Conservation (phyloP, 2,113 vertebrate species). For the Megaptera novaeangliae region DNA sequence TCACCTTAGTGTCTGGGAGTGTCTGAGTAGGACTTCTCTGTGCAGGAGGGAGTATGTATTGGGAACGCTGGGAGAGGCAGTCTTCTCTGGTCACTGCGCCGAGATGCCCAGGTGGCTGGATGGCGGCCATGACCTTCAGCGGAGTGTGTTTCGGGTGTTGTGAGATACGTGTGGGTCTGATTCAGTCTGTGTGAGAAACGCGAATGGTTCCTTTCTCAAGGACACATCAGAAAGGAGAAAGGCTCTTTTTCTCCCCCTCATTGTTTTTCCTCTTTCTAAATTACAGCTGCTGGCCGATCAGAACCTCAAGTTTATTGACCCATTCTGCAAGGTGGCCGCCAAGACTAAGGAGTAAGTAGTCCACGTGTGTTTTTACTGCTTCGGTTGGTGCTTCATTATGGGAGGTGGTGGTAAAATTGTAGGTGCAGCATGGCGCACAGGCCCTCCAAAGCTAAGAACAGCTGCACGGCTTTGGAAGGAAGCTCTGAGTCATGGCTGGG, state of each 20-base stretch:
- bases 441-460: not conserved
- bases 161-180: not conserved
- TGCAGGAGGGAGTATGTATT: no score
- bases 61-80: not conserved
- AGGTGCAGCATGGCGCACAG: fast-evolving
- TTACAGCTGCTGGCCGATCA: constrained; percentile 92
- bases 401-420: fast-evolving
- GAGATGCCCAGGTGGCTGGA: fast-evolving
- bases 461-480: no score
- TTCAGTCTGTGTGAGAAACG: not conserved
- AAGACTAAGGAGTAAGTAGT: constrained; percentile 91
- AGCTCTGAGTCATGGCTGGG: not conserved
- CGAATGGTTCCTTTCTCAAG: not conserved
- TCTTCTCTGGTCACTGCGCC: fast-evolving
- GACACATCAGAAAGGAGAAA: not conserved
- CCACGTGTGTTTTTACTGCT: fast-evolving
- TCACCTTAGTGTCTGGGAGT: fast-evolving
- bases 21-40: fast-evolving
- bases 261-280: constrained; percentile 1
- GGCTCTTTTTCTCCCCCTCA: not conserved
- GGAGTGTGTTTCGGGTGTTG: fast-evolving
- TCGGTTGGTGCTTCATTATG: fast-evolving
- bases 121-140: fast-evolving
- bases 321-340: constrained; percentile 90
- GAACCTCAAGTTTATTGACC: constrained; percentile 91